phyloP scores from a whole-genome alignment of 2,888 invertebrate genomes.

The Papilio elwesi region DNA sequence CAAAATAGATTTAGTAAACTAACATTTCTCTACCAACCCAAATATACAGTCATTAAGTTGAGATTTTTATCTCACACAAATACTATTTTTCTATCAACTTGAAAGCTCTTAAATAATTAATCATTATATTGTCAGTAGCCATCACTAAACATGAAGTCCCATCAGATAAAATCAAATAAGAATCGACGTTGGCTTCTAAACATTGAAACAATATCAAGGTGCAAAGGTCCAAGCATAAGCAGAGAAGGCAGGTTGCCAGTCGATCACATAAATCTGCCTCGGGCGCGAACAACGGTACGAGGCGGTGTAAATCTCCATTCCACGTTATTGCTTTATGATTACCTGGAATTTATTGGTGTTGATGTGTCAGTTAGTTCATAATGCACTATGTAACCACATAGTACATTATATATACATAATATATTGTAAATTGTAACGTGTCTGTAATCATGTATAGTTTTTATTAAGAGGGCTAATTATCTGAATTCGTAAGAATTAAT shows the following conservation, averaged over 20 bases:
- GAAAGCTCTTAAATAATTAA: no score
- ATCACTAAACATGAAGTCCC: no score
- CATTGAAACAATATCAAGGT: slow-evolving; percentile 3
- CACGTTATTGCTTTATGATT: slow-evolving; percentile 27
- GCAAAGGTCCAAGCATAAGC: background rate
- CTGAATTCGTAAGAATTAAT: no score
- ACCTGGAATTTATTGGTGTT: slow-evolving; percentile 24
- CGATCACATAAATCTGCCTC: slow-evolving; percentile 20
- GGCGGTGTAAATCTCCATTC: slow-evolving; percentile 21
- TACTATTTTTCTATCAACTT: no score
- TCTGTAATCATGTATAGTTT: no score
- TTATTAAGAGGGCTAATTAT: no score
- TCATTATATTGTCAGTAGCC: no score
- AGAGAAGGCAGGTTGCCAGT: background rate
- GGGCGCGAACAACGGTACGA: slow-evolving; percentile 4
- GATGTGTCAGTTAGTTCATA: slow-evolving; percentile 11
- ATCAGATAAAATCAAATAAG: background rate
- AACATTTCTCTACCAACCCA: background rate
- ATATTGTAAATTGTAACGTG: background rate
- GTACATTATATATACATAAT: background rate
- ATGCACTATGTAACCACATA: background rate
- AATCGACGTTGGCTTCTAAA: background rate
- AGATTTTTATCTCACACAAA: background rate
- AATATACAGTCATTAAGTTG: background rate
- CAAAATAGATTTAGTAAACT: background rate